Percentiles rank a stretch among this genome's conserved stretches.
Evolutionary conservation across 2,113 vertebrate species (phyloP).

Genomic region (Tenebrosternarchus preto): DNA sequence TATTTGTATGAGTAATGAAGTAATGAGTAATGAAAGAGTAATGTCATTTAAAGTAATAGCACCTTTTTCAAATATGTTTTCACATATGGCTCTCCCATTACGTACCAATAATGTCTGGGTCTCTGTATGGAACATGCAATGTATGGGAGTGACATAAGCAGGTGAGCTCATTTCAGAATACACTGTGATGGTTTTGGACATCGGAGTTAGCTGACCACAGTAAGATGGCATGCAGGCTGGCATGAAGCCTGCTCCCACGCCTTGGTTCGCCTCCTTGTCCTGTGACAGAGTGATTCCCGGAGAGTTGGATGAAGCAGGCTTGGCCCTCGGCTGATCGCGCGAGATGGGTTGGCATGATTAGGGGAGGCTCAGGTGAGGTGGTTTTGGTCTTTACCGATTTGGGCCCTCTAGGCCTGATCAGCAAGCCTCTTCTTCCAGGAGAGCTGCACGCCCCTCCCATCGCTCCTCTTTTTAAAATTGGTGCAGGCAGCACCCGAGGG

Average conservation of each 20-base stretch:
- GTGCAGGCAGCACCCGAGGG: conserved; percentile 54
- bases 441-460: conserved; percentile 61
- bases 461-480: conserved; percentile 54
- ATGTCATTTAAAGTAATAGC: too few species aligned
- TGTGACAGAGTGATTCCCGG: conserved; percentile 15
- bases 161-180: conserved; percentile 24
- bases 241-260: conserved; percentile 38
- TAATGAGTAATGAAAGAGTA: too few species aligned
- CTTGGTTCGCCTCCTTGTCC: conserved; percentile 15
- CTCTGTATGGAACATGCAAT: conserved; percentile 23
- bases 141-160: conserved; percentile 22
- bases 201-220: conserved; percentile 7
- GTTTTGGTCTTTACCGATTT: conserved; percentile 57
- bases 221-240: conserved; percentile 36
- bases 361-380: conserved; percentile 44
- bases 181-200: not conserved
- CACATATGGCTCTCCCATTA: conserved; percentile 5
- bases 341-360: conserved; percentile 57
- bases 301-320: conserved; percentile 54
- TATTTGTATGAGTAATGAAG: too few species aligned
- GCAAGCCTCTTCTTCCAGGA: conserved; percentile 59
- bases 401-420: conserved; percentile 56
- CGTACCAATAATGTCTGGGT: conserved; percentile 8
- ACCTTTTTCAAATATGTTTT: conserved; percentile 1
- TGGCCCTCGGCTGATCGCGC: conserved; percentile 49